Base-by-base conservation (phyloP, 2,797 vertebrate genomes). In the Amniataba percoides region DNA sequence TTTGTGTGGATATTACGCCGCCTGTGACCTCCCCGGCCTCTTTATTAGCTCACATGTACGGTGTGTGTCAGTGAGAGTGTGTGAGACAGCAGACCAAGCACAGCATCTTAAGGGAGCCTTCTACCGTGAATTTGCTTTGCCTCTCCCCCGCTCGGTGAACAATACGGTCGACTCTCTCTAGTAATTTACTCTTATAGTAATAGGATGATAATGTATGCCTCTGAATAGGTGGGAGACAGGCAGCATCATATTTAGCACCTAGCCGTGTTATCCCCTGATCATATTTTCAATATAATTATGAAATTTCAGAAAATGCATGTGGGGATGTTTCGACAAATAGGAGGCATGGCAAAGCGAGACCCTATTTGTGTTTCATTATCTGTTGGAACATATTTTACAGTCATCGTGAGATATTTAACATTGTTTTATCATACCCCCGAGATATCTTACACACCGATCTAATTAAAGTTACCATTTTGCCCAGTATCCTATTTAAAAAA, bases 351-450 rank as follows among this genome's bases (percentile, higher is more conserved):
- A 90, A 95, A 93, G 92, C 87, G 86, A 92, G 86, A 88, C 88
- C 91, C 86, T 95, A 94, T 95, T 95, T 95, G 94, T 95, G 93
- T 94, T 95, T 94, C 93, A 94, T 95, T 95, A 95, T 96, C 94
- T 93, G 90, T 95, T 91, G 92, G 84, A 95, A 95, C 94, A 95
- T 93, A 95, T 95, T 95, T 95, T 95, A 94, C 93, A 94, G 89
- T 89, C 89, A 92, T 94, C 88, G 93, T 78, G 87, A 92, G 93
- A 95, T 94, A 94, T 95, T 95, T 95, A 95, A 95, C 94, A 87
- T 94, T 94, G 94, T 95, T 95, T 95, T 95, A 95, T 95, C 93
- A 94, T 93, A 95, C 94, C 94, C 95, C 87, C 87, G 94, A 94
- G 95, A 96, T 94, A 95, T 95, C 93, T 94, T 94, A 96, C 93